Evolutionary conservation across 2,113 vertebrate species (phyloP).

Genomic region (Campylomormyrus numenius): DNA sequence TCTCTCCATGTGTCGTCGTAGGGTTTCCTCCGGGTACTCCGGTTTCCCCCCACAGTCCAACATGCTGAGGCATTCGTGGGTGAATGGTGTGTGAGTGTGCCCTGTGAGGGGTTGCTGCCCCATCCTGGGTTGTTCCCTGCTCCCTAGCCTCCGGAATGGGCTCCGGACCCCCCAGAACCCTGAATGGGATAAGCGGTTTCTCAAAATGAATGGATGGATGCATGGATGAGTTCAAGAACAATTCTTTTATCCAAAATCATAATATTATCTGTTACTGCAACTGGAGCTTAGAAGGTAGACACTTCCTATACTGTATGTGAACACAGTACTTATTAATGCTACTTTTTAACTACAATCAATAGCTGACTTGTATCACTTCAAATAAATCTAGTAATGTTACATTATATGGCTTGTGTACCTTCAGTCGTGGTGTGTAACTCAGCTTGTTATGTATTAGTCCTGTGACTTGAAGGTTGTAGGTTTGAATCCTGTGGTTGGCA

Average conservation of each 20-base stretch:
- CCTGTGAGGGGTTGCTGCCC: no score
- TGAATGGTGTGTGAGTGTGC: no score
- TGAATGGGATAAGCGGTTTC: no score
- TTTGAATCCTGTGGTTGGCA: background rate
- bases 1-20: no score
- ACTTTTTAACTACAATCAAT: background rate
- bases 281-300: background rate
- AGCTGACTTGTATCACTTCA: background rate
- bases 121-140: no score
- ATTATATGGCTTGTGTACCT: background rate
- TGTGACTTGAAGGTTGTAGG: background rate
- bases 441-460: background rate
- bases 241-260: background rate
- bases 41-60: no score
- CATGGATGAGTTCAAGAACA: background rate
- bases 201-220: no score
- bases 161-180: no score
- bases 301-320: background rate
- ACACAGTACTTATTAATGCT: background rate
- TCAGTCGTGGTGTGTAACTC: background rate
- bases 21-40: no score
- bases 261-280: background rate
- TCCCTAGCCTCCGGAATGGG: no score
- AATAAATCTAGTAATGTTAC: background rate
- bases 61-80: no score